Base-by-base conservation (phyloP, 2,888 invertebrate genomes). In the Urechis unicinctus region DNA sequence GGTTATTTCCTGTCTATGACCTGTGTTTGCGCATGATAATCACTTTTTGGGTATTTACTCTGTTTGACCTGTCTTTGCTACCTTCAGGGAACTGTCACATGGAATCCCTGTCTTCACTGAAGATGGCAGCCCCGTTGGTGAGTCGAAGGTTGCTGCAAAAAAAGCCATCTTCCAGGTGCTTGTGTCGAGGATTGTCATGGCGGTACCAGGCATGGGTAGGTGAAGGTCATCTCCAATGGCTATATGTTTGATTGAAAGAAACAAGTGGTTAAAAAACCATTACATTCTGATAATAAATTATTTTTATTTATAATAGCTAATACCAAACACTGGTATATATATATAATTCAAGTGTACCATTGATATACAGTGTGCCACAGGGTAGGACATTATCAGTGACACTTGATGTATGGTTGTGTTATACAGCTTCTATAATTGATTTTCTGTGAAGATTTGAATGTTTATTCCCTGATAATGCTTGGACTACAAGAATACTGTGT, bases 191-290 rank as follows among this genome's bases (percentile, higher is more conserved):
- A 85, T 95, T 56, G 79, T 85, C 52, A 98, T 98, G 97, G 94
- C 95, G 0, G 76, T 87, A 26, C 97, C 97, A 6, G 91, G 93
- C 73, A 95, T 97, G 93, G 85, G 94, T 95, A 80, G 69, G 75
- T 71, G 13, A 1, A 2, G 24, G 1, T 1, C 6, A 26, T 24
- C n/a, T 22, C 21, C 45, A 6, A 45, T 9, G 21, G n/a, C 6
- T 13, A 45, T 13, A 21, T 45, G 17, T 17, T 4, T 22, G 49
- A 21, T 45, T 9, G n/a, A 21, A 45, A 9, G 6, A n/a, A 9
- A n/a, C 41, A 36, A 9, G 41, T n/a, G 13, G 9, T 9, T n/a
- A 36, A 9, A 36, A 13, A 13, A n/a, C 41, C n/a, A 9, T 13
- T n/a, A 36, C 45, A 44, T n/a, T 21, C 13, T 44, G 1, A 28